Base-by-base conservation (phyloP, 2,888 invertebrate genomes). In the Andrena chrysosceles region DNA sequence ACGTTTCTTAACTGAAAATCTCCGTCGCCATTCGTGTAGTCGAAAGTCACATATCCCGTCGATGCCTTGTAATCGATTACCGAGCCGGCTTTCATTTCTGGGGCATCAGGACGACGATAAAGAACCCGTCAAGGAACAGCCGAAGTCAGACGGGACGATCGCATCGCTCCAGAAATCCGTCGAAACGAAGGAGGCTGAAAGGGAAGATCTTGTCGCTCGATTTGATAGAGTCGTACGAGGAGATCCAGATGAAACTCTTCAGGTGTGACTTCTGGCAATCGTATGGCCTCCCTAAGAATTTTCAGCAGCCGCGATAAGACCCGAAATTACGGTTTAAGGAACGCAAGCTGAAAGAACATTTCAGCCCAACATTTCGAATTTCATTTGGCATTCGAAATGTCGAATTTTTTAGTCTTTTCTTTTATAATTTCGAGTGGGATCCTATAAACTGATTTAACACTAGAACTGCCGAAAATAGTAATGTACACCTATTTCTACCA, bases 171-270 rank as follows among this genome's bases (percentile, higher is more conserved):
- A 91, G 89, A 67, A 81, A 68, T 35, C 89, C 59, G 85, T 86
- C 23, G 87, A 90, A 60, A 87, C 87, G 56, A 91, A 89, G 85
- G 89, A 92, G 59, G 84, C 79, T 77, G 92, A 92, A 73, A 92
- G 91, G 83, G 93, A 92, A 88, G 93, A 93, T 89, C 81, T 93
- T 33, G 89, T 93, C 42, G 87, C 91, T 59, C 90, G 93, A 76
- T 93, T 93, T 85, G 91, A 93, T 87, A 89, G 88, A 83, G 77
- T 93, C 69, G 77, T 90, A 64, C 90, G 88, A 81, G 91, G 91
- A 68, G 91, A 92, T 73, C 76, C 78, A 59, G 85, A 89, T 70
- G 87, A 81, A 74, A 72, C 77, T 83, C 78, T 66, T 73, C 89
- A 91, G 91, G 91, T 91, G 87, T 76, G 90, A 86, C 60, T 79